Percentiles rank a stretch among this genome's conserved stretches.
phyloP scores from a whole-genome alignment of 2,888 invertebrate species.

The Euclidia mi region DNA sequence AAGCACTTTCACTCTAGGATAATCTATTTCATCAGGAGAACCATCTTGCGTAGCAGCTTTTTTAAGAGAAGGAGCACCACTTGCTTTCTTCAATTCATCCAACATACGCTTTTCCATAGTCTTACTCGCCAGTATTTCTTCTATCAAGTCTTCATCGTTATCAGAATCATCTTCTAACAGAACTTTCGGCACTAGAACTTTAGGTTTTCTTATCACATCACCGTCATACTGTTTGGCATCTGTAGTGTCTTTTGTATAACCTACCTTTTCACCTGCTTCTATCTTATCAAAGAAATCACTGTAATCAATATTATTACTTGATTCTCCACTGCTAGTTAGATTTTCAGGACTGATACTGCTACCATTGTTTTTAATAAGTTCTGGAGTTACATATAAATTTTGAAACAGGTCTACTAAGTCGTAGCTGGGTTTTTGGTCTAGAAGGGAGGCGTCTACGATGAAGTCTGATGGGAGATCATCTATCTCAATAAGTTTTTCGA shows the following conservation, averaged over 20 bases:
- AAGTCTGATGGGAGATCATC: slow-evolving; percentile 18
- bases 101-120: slow-evolving; percentile 16
- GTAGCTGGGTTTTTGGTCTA: slow-evolving; percentile 30
- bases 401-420: slow-evolving; percentile 39
- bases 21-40: background rate
- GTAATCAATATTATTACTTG: background rate
- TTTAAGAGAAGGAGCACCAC: background rate
- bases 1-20: background rate
- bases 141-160: slow-evolving; percentile 35
- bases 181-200: background rate
- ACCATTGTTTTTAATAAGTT: slow-evolving; percentile 23
- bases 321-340: background rate
- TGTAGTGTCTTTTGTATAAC: slow-evolving; percentile 17
- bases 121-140: slow-evolving; percentile 34
- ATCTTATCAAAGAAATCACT: slow-evolving; percentile 31
- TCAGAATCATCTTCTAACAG: background rate
- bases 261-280: slow-evolving; percentile 35
- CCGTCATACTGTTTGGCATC: too few relatives aligned
- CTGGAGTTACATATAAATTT: slow-evolving; percentile 42
- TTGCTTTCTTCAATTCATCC: background rate
- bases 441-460: slow-evolving; percentile 12
- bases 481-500: slow-evolving; percentile 41
- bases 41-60: too few relatives aligned
- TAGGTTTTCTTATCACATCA: slow-evolving; percentile 14
- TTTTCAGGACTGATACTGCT: background rate